These are phyloP conservation scores for Myripristis murdjan DNA, from an alignment of 2,797 vertebrate species.

Conservation along the genomic window DNA sequence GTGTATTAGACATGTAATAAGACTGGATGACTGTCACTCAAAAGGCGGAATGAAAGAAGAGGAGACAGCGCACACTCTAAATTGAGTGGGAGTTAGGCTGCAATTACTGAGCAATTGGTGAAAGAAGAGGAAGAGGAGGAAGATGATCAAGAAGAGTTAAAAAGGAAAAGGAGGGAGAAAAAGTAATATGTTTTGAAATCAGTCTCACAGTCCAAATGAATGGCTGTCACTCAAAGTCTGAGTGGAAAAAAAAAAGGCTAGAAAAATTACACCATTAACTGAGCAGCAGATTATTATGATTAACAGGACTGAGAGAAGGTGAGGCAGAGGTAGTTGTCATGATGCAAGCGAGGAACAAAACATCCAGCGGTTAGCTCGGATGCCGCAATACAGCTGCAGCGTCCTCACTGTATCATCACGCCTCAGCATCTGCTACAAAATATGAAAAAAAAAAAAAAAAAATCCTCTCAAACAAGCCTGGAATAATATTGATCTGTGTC, in stretches of 20 bases:
- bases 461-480: conserved; percentile 1
- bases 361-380: conserved; percentile 1
- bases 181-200: too few relatives aligned
- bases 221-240: too few relatives aligned
- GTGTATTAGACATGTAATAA: too few relatives aligned
- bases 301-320: not conserved
- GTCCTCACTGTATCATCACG: not conserved
- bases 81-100: too few relatives aligned
- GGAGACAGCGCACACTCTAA: too few relatives aligned
- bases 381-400: not conserved
- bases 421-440: conserved; percentile 1
- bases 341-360: conserved; percentile 15
- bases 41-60: too few relatives aligned
- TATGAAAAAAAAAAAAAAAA: conserved; percentile 13
- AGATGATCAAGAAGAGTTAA: conserved; percentile 1
- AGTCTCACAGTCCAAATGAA: too few relatives aligned
- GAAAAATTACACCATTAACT: too few relatives aligned
- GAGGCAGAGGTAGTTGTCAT: conserved; percentile 1
- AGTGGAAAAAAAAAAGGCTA: too few relatives aligned
- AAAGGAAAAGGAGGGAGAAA: not conserved
- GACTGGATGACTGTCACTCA: too few relatives aligned
- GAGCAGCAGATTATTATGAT: too few relatives aligned
- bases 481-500: conserved; percentile 5
- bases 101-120: too few relatives aligned
- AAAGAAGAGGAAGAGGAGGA: not conserved